Conservation (phyloP, 2,888 invertebrate species). For the Lasioglossum leucozonium region DNA sequence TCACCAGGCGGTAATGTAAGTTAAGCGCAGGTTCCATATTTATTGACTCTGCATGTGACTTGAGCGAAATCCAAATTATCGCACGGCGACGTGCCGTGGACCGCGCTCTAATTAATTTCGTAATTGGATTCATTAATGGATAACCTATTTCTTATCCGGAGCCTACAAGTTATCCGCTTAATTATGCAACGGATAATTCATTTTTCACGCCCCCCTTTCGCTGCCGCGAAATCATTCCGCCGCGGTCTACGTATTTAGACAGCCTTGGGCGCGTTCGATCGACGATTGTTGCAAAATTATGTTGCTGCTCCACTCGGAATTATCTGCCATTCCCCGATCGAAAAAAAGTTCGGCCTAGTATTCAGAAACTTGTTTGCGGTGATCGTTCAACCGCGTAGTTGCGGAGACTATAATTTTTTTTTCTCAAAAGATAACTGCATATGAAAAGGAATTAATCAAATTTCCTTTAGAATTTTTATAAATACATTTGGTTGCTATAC, state of each 20-base stretch:
- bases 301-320: not conserved
- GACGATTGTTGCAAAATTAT: conserved; percentile 4
- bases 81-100: conserved; percentile 25
- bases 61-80: conserved; percentile 54
- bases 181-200: conserved; percentile 33
- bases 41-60: conserved; percentile 44
- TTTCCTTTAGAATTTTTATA: not conserved
- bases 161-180: conserved; percentile 28
- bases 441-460: not conserved
- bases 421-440: not conserved
- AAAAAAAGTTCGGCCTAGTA: not conserved
- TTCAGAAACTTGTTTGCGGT: not conserved
- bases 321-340: not conserved
- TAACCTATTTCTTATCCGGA: conserved; percentile 46
- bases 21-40: conserved; percentile 33
- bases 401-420: not conserved
- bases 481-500: not conserved
- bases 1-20: conserved; percentile 1
- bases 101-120: conserved; percentile 57
- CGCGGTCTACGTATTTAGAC: conserved; percentile 6
- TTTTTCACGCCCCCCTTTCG: conserved; percentile 13
- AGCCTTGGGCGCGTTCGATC: conserved; percentile 12
- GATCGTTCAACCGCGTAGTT: not conserved
- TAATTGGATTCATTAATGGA: conserved; percentile 48
- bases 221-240: conserved; percentile 8